Evolutionary conservation across 2,888 invertebrate species (phyloP).

Genomic region (Physocephala rufipes): DNA sequence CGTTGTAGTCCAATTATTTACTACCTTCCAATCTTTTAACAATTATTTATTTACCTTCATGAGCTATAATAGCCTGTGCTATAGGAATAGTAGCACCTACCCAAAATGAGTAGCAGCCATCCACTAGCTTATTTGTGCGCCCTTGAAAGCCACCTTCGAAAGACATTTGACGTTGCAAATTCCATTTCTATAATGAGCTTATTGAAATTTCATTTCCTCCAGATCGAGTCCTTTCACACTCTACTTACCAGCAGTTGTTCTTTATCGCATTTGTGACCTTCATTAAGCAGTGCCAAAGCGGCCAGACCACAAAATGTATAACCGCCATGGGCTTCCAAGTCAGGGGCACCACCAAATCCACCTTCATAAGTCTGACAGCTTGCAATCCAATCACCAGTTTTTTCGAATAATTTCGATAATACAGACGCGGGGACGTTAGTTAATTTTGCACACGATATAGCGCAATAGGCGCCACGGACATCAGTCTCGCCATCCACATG

Average conservation of each 20-base stretch:
- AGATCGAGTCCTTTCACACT: not conserved
- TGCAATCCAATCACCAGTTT: conserved; percentile 91
- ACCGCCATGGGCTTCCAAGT: conserved; percentile 99
- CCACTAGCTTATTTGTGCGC: conserved; percentile 97
- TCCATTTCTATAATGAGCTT: conserved; percentile 75
- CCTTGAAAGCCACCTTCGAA: conserved; percentile 98
- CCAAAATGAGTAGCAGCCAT: conserved; percentile 99
- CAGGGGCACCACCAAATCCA: conserved; percentile 93
- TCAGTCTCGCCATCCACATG: conserved; percentile 94
- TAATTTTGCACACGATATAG: conserved; percentile 87
- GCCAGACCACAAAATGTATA: conserved; percentile 98
- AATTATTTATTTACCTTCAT: conserved; percentile 61
- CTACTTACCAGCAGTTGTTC: conserved; percentile 71
- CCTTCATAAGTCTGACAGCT: conserved; percentile 99
- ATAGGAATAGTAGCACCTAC: conserved; percentile 93
- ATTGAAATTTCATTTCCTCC: conserved; percentile 35
- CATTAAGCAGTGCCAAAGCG: conserved; percentile 78
- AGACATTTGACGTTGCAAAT: conserved; percentile 88
- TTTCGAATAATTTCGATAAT: conserved; percentile 80
- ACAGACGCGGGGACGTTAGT: conserved; percentile 74
- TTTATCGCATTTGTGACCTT: conserved; percentile 60
- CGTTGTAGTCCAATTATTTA: not conserved
- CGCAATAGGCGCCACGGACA: conserved; percentile 97
- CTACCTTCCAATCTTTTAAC: not conserved
- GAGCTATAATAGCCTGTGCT: conserved; percentile 76